Conservation (phyloP, 2,113 vertebrate genomes). For the Hippocampus zosterae region DNA sequence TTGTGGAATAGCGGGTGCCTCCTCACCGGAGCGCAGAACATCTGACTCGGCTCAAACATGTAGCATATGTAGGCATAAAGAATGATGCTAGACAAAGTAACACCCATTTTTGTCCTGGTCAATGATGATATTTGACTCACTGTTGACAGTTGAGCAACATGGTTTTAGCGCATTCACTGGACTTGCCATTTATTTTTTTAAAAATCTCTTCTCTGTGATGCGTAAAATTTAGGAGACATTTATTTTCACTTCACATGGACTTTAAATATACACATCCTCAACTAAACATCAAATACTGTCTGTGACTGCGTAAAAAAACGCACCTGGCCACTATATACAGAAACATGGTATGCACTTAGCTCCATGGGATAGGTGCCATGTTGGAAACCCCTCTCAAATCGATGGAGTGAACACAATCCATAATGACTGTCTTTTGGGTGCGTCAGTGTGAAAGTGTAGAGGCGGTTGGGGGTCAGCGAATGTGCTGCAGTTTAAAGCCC, state of each 20-base stretch:
- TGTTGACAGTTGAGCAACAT: too few relatives aligned
- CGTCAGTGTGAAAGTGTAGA: conserved; percentile 31
- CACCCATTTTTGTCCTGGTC: too few relatives aligned
- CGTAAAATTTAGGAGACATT: too few relatives aligned
- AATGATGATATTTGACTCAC: too few relatives aligned
- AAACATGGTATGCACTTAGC: not conserved
- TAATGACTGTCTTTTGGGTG: conserved; percentile 58
- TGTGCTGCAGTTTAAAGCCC: conserved; percentile 61
- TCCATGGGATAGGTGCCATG: not conserved
- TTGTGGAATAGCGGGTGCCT: conserved; percentile 35
- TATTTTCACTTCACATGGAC: too few relatives aligned
- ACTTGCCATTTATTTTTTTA: too few relatives aligned
- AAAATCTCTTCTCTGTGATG: too few relatives aligned
- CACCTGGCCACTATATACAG: not conserved
- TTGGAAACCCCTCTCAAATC: not conserved
- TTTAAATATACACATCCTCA: not conserved
- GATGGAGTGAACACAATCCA: too few relatives aligned
- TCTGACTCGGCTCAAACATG: conserved; percentile 9
- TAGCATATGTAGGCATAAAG: too few relatives aligned
- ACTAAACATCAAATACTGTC: not conserved
- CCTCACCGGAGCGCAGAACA: conserved; percentile 46
- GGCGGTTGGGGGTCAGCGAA: conserved; percentile 42
- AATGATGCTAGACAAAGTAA: too few relatives aligned
- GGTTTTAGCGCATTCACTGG: too few relatives aligned
- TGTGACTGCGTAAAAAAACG: not conserved